Conservation (phyloP, 2,113 vertebrate species). For the Rhinogobius similis region DNA sequence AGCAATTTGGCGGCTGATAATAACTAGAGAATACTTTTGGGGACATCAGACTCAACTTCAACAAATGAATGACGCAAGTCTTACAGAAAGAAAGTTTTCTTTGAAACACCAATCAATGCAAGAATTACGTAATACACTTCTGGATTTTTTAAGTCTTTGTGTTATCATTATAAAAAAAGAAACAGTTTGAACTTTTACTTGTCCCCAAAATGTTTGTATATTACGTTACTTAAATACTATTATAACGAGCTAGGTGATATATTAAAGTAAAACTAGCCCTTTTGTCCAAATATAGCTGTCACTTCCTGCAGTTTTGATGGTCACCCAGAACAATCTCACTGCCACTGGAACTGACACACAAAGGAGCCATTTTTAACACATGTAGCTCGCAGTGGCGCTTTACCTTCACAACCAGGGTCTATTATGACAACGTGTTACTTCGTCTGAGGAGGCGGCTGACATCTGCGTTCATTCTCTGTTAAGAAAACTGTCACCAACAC, state of each 20-base stretch:
- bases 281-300: not conserved
- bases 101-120: not conserved
- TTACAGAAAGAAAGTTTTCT: not conserved
- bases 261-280: too few species aligned
- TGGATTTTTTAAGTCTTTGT: not conserved
- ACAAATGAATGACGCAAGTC: conserved; percentile 2
- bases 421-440: conserved; percentile 9
- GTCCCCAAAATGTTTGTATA: too few species aligned
- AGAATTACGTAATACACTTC: not conserved
- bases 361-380: not conserved
- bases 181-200: too few species aligned
- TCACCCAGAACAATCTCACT: not conserved
- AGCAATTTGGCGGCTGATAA: not conserved
- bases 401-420: conserved; percentile 22
- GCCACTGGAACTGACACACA: not conserved
- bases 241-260: not conserved
- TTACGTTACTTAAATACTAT: too few species aligned
- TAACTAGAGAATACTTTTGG: not conserved
- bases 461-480: conserved; percentile 7
- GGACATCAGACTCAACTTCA: not conserved
- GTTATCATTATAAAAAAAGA: too few species aligned
- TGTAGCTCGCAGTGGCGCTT: conserved; percentile 8
- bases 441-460: conserved; percentile 25
- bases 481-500: conserved; percentile 11
- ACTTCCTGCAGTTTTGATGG: not conserved